These are phyloP conservation scores for Daphoenositta chrysoptera DNA, from an alignment of 2,113 vertebrate genomes.

Conservation along the genomic window DNA sequence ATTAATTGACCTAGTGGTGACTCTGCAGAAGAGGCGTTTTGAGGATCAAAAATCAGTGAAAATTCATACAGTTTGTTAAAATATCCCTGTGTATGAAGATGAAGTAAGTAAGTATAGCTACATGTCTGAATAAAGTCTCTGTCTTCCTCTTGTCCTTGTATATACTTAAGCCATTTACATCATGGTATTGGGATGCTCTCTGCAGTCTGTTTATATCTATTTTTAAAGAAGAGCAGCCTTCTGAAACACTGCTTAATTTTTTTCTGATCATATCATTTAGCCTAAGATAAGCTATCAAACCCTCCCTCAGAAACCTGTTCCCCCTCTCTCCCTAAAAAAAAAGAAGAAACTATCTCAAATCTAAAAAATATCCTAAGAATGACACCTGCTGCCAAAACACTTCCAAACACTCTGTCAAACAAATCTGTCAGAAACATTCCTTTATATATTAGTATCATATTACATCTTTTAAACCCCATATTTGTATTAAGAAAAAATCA, in stretches of 20 bases:
- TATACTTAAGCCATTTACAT: neutral
- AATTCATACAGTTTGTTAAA: neutral
- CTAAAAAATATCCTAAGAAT: neutral
- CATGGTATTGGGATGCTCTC: neutral
- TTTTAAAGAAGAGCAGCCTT: neutral
- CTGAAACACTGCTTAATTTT: neutral
- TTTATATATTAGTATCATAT: neutral
- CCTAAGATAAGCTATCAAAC: neutral
- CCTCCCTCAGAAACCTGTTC: neutral
- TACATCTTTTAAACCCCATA: neutral
- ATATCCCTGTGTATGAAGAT: neutral
- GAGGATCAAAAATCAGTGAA: neutral
- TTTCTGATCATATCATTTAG: neutral
- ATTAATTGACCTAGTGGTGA: neutral
- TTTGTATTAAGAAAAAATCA: neutral
- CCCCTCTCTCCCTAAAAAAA: neutral
- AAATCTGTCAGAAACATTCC: neutral
- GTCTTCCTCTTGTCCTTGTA: neutral
- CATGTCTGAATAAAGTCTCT: neutral
- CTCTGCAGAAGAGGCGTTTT: neutral
- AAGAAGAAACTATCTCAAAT: neutral
- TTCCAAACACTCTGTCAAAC: neutral
- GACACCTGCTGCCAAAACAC: neutral
- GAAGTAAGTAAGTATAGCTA: neutral
- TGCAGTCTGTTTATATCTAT: neutral